These are phyloP conservation scores for Perithous albicinctus DNA, from an alignment of 2,888 invertebrate species.

Conservation along the genomic window DNA sequence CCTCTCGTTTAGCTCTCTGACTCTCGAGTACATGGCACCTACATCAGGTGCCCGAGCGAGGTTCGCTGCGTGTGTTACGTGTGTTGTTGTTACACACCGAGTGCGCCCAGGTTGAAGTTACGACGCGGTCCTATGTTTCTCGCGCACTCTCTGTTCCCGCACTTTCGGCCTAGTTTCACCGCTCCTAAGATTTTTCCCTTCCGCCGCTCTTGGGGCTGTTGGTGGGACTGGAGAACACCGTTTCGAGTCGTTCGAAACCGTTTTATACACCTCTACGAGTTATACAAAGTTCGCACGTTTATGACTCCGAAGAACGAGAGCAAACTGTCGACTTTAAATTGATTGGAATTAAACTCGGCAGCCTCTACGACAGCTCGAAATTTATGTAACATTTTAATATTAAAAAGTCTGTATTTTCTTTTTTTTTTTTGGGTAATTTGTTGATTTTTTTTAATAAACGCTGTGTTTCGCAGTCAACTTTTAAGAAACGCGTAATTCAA, in stretches of 20 bases:
- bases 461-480: no score
- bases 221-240: not conserved
- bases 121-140: constrained; percentile 55
- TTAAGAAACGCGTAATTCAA: no score
- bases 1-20: constrained; percentile 25
- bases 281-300: constrained; percentile 46
- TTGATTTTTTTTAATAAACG: no score
- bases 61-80: constrained; percentile 46
- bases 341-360: constrained; percentile 11
- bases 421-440: no score
- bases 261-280: constrained; percentile 29
- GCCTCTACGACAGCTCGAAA: no score
- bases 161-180: constrained; percentile 72
- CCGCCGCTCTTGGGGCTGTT: not conserved
- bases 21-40: constrained; percentile 37
- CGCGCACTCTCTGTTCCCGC: constrained; percentile 66
- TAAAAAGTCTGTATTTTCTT: no score
- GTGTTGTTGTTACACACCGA: constrained; percentile 49
- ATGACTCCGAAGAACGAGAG: constrained; percentile 20
- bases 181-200: constrained; percentile 30
- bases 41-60: constrained; percentile 39
- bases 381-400: no score
- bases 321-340: constrained; percentile 3
- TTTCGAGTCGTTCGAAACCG: not conserved
- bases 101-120: constrained; percentile 58